Conservation (phyloP, 2,888 invertebrate genomes). For the Amiota communis region DNA sequence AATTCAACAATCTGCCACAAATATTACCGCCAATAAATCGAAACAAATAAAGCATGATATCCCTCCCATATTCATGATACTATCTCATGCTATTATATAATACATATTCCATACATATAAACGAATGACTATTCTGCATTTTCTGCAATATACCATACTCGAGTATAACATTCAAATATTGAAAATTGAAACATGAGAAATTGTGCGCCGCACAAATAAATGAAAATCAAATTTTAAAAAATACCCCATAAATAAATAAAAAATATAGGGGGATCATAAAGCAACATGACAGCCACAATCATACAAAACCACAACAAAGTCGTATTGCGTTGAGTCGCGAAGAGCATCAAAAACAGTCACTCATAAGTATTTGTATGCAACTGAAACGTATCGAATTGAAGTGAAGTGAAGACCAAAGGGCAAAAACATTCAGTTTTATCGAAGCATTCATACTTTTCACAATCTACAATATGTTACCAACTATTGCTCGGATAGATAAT, state of each 20-base stretch:
- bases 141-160: neutral
- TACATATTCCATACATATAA: no score
- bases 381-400: neutral
- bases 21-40: neutral
- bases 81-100: no score
- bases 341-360: conserved; percentile 13
- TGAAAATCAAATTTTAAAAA: neutral
- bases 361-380: conserved; percentile 5
- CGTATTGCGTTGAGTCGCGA: neutral
- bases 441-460: no score
- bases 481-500: no score
- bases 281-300: neutral
- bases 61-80: no score
- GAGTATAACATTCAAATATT: neutral
- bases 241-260: neutral
- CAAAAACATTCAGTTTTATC: no score
- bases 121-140: neutral
- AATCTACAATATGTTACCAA: no score
- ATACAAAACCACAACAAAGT: conserved; percentile 17
- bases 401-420: no score
- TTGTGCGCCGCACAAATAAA: neutral
- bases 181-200: neutral
- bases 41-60: neutral
- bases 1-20: neutral
- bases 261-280: neutral